Percentiles rank a stretch among this genome's conserved stretches.
These are phyloP conservation scores for Lateolabrax maculatus DNA, from an alignment of 2,797 vertebrate genomes.

Conservation along the genomic window DNA sequence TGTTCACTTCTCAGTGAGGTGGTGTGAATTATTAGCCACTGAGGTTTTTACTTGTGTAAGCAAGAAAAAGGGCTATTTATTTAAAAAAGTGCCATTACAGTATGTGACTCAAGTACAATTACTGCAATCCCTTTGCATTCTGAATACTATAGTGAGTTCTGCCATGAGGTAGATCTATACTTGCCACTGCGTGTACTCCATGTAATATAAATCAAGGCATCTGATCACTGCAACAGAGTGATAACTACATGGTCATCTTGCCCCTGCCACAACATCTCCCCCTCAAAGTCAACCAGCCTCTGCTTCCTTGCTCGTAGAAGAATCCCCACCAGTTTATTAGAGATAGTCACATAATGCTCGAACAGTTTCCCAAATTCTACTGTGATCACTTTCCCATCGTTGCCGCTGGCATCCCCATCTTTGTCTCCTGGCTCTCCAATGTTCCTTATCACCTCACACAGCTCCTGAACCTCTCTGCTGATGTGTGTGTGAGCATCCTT, in stretches of 20 bases:
- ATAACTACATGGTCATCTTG: constrained; percentile 89
- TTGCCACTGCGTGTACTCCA: not conserved
- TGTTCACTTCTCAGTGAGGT: not conserved
- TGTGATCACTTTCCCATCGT: constrained; percentile 48
- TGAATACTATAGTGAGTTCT: not conserved
- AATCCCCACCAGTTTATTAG: constrained; percentile 93
- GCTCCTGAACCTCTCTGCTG: constrained; percentile 88
- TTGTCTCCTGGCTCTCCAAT: constrained; percentile 77
- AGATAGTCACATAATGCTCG: constrained; percentile 91
- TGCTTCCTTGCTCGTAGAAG: constrained; percentile 92
- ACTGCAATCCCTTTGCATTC: not conserved
- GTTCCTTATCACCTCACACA: constrained; percentile 87
- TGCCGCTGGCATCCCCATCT: constrained; percentile 53
- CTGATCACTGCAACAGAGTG: constrained; percentile 83
- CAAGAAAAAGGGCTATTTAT: not conserved
- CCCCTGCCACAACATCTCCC: constrained; percentile 97
- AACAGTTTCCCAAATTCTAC: constrained; percentile 90
- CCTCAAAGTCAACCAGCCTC: constrained; percentile 89
- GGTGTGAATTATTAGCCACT: not conserved
- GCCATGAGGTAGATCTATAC: not conserved
- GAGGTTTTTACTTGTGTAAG: not conserved
- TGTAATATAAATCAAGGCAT: constrained; percentile 21
- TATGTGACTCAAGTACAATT: not conserved
- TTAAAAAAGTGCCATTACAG: not conserved
- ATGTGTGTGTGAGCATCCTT: constrained; percentile 89